phyloP scores from a whole-genome alignment of 2,113 vertebrate species.

The Peucedramus taeniatus region DNA sequence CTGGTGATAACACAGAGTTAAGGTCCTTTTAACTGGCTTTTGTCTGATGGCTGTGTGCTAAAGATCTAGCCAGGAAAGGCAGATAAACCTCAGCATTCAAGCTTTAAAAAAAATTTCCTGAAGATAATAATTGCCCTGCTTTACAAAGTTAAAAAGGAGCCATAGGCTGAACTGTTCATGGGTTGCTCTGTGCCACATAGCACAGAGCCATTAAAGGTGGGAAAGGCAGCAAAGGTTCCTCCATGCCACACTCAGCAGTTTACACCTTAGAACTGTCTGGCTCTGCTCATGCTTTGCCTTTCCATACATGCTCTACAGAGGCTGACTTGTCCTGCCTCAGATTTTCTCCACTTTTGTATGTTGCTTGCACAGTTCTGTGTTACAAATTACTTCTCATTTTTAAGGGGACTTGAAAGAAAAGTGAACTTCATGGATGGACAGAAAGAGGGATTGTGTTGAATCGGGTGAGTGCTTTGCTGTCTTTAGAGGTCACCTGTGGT shows the following conservation, averaged over 20 bases:
- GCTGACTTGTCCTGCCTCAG: not conserved
- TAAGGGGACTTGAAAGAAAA: not conserved
- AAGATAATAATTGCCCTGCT: not conserved
- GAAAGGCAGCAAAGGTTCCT: not conserved
- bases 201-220: not conserved
- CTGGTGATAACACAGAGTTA: not conserved
- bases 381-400: not conserved
- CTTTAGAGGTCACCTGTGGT: not conserved
- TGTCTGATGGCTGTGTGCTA: not conserved
- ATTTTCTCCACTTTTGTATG: not conserved
- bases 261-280: not conserved
- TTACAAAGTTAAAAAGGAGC: not conserved
- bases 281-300: not conserved
- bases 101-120: not conserved
- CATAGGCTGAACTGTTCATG: not conserved
- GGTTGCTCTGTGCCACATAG: not conserved
- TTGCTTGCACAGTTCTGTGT: not conserved
- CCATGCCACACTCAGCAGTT: fast-evolving
- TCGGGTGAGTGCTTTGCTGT: not conserved
- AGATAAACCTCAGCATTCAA: not conserved
- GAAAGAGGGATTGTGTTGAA: not conserved
- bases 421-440: not conserved
- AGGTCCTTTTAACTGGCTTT: not conserved
- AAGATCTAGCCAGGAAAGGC: not conserved
- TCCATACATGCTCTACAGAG: not conserved